Percentiles rank a stretch among this genome's conserved stretches.
phyloP scores from a whole-genome alignment of 2,888 invertebrate genomes.

The Calliphora vomitoria region DNA sequence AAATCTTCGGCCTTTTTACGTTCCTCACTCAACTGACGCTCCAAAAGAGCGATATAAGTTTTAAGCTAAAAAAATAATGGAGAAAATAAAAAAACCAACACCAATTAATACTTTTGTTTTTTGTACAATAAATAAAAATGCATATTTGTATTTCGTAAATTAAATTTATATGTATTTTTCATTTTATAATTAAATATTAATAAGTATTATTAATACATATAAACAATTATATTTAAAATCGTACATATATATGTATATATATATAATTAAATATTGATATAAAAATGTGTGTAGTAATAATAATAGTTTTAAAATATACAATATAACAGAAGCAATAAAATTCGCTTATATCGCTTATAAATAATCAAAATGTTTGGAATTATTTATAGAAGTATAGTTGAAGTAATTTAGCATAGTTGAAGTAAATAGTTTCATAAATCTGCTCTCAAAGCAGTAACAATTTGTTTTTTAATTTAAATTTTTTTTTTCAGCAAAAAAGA shows the following conservation, averaged over 20 bases:
- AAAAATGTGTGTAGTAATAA: constrained; percentile 22
- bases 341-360: constrained; percentile 59
- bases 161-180: constrained; percentile 70
- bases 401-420: constrained; percentile 73
- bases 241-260: background rate
- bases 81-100: constrained; percentile 58
- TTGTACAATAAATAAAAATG: constrained; percentile 72
- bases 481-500: constrained; percentile 66
- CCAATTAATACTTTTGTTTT: constrained; percentile 63
- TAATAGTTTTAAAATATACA: constrained; percentile 27
- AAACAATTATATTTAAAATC: constrained; percentile 16
- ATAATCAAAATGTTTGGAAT: constrained; percentile 24
- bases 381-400: constrained; percentile 62
- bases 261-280: constrained; percentile 51
- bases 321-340: constrained; percentile 69
- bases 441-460: constrained; percentile 47
- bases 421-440: constrained; percentile 22
- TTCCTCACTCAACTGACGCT: constrained; percentile 90
- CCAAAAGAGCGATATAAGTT: constrained; percentile 87
- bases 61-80: constrained; percentile 82
- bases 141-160: constrained; percentile 66
- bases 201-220: background rate
- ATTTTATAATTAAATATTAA: constrained; percentile 61
- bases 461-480: constrained; percentile 55
- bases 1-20: constrained; percentile 93